Conservation (phyloP, 2,888 invertebrate species). For the Acleris sparsana region DNA sequence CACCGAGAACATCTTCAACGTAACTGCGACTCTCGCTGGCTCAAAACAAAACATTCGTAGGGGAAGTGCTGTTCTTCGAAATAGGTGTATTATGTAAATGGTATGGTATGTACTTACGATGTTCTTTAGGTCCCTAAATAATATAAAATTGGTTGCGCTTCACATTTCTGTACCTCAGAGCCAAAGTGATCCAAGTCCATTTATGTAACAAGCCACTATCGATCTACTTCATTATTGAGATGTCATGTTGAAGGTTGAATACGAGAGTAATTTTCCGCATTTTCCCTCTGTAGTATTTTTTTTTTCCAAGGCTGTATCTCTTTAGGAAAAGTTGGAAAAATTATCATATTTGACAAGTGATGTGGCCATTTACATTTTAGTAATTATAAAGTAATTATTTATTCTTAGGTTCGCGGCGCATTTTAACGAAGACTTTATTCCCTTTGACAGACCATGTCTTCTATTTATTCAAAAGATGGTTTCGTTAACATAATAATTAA, state of each 20-base stretch:
- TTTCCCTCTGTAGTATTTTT: too few species aligned
- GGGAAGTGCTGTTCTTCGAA: slow-evolving; percentile 68
- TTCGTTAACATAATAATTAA: slow-evolving; percentile 83
- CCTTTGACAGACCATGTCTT: slow-evolving; percentile 73
- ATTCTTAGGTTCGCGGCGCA: slow-evolving; percentile 26
- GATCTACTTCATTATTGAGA: too few species aligned
- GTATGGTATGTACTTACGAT: slow-evolving; percentile 16
- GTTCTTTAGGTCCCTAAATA: slow-evolving; percentile 10
- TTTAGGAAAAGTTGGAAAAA: not conserved
- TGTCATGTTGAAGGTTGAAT: too few species aligned
- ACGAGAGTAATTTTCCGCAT: too few species aligned
- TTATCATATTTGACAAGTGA: slow-evolving; percentile 10
- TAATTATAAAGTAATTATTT: slow-evolving; percentile 31
- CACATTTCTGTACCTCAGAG: not conserved
- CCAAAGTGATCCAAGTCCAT: not conserved
- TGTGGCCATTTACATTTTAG: slow-evolving; percentile 24
- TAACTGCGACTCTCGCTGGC: slow-evolving; percentile 63
- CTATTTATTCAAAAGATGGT: slow-evolving; percentile 81
- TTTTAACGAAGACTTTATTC: slow-evolving; percentile 71
- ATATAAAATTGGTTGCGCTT: not conserved
- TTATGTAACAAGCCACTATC: too few species aligned
- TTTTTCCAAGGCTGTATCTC: too few species aligned
- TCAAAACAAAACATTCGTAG: slow-evolving; percentile 80
- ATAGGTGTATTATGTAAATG: slow-evolving; percentile 68
- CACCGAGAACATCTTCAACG: slow-evolving; percentile 75